Evolutionary conservation across 1,140 invertebrate genomes (phyloP), one percentile per base, ranked within the genome.

Genomic region (Prorops nasuta): DNA sequence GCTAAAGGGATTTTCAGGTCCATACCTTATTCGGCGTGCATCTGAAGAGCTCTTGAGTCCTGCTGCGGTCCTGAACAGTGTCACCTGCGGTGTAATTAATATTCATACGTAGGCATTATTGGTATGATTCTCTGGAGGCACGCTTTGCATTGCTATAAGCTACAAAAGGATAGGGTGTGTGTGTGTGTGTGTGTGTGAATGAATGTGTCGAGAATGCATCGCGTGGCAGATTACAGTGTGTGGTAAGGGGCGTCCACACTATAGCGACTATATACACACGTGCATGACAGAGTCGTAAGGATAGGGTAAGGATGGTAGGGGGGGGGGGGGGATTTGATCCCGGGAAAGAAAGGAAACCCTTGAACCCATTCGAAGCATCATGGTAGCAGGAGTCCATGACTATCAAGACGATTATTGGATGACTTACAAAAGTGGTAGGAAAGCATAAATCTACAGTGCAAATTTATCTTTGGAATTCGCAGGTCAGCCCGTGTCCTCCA

Each of bases 41-140:
- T 15, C 51, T 48, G 44, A 36, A 49, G 16, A 74, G 63, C 72
- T 76, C 69, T 49, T 74, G 28, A 17, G 1, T 18, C 19, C 28
- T 67, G 56, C 65, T 77, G 58, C 15, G 45, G 42, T 44, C 74
- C 72, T 76, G 67, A 44, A 51, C 56, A 51, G 52, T 77, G 75
- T 77, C 75, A 76, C 68, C 72, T 67, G 58, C 60, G 58, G 53
- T 71, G 67, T 76, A 77, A 76, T 77, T 76, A 77, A 76, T 77
- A 76, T 76, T 76, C 75, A 76, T 75, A 68, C 44, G 51, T 64
- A 63, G 44, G 28, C 38, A 49, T 58, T 49, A 47, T 50, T 46
- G 15, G 46, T 58, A 60, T 48, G 56, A 60, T 52, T 28, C 36
- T 31, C 37, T 24, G 31, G 18, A 19, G 18, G 21, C 46, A 16